Evolutionary conservation across 2,888 invertebrate genomes (phyloP).

Genomic region (Bugula neritina): DNA sequence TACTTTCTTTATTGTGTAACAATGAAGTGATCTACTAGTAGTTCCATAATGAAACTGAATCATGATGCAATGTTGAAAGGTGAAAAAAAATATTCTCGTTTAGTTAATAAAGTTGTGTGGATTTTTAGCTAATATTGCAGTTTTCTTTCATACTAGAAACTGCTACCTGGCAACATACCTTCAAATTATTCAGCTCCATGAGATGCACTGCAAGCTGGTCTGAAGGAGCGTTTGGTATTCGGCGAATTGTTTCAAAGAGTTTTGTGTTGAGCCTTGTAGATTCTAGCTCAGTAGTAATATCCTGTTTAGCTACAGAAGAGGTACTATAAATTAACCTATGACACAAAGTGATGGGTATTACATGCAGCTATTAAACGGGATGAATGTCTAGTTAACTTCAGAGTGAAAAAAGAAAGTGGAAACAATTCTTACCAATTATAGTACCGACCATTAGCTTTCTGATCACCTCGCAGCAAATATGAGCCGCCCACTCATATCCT

Average conservation of each 20-base stretch:
- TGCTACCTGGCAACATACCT: background rate
- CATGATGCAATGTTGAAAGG: too few species aligned
- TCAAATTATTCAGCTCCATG: background rate
- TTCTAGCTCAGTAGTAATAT: slow-evolving; percentile 6
- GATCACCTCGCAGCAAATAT: slow-evolving; percentile 25
- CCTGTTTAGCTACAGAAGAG: background rate
- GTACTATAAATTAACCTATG: background rate
- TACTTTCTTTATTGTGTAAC: too few species aligned
- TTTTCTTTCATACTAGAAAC: background rate
- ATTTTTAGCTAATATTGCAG: too few species aligned
- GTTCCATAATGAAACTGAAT: too few species aligned
- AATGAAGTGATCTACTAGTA: too few species aligned
- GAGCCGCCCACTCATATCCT: slow-evolving; percentile 5
- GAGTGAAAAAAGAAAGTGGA: too few species aligned
- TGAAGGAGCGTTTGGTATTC: background rate
- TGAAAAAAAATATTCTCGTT: too few species aligned
- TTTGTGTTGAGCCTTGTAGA: background rate
- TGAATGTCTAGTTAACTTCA: too few species aligned
- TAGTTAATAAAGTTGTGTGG: too few species aligned
- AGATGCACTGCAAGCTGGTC: slow-evolving; percentile 9
- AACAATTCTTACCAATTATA: slow-evolving; percentile 11
- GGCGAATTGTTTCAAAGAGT: slow-evolving; percentile 5
- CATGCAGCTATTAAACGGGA: too few species aligned
- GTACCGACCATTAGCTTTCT: slow-evolving; percentile 25
- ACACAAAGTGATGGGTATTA: background rate